Evolutionary conservation across 2,888 invertebrate genomes (phyloP), one percentile per base, ranked within the genome.

Genomic region (Hypselothyrea guttata): DNA sequence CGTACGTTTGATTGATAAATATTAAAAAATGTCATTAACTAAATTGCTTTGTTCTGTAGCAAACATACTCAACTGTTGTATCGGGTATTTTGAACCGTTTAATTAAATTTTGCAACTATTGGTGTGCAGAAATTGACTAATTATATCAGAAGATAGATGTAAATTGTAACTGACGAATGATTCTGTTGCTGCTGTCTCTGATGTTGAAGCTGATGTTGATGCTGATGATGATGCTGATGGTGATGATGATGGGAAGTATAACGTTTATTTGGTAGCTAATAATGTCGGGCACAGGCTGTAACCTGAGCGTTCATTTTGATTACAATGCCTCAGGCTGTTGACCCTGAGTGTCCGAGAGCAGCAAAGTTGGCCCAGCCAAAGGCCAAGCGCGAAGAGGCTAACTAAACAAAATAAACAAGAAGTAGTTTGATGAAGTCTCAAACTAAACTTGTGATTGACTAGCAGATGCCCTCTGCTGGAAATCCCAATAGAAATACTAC

Each of bases 1-100:
- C 66, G n/a, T 60, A 35, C 42, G 49, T 46, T 67, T 59, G 55
- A 68, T 68, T 48, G 55, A 68, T 67, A 67, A 55, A 52, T 52
- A 68, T 61, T 68, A 48, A 28, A 61, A 55, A 68, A 45, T 56
- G 35, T 69, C 47, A 61, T 66, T 68, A 55, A 48, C 45, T 61
- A 68, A 66, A 66, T 64, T 64, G 45, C 27, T 12, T 1, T 15
- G 1, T 30, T n/a, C n/a, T n/a, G n/a, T n/a, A n/a, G n/a, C n/a
- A 30, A 31, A 22, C 22, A 22, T 22, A 22, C 22, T 4, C 5
- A 22, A n/a, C 35, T 37, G n/a, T 8, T 27, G n/a, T 28, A 7
- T 1, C 0, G 13, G 1, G 4, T 37, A 12, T 42, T 34, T 44
- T 0, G 5, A 9, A 12, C 8, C 0, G 12, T 52, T 54, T 18